Conservation (phyloP, 2,888 invertebrate species). For the Clanis bilineata region DNA sequence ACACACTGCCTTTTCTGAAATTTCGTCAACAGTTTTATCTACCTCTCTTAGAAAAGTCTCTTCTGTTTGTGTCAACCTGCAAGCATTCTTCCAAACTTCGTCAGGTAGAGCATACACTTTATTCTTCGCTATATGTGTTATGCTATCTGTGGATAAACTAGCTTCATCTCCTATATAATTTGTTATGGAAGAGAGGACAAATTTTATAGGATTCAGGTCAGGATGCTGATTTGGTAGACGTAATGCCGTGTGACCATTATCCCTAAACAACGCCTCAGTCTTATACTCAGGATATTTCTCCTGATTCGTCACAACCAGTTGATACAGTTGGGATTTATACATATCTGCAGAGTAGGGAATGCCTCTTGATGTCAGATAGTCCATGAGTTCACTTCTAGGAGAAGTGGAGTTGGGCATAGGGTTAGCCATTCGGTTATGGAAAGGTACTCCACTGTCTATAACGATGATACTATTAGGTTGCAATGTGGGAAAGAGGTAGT, state of each 20-base stretch:
- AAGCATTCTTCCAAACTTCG: slow-evolving; percentile 37
- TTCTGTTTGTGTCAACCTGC: slow-evolving; percentile 35
- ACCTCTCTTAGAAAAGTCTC: slow-evolving; percentile 39
- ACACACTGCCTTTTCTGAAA: slow-evolving; percentile 37
- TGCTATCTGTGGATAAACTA: slow-evolving; percentile 33
- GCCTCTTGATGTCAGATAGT: slow-evolving; percentile 37
- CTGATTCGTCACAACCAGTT: slow-evolving; percentile 37
- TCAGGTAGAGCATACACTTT: slow-evolving; percentile 31
- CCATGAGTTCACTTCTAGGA: slow-evolving; percentile 41
- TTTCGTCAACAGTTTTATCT: slow-evolving; percentile 40
- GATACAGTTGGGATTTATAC: slow-evolving; percentile 41
- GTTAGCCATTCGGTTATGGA: slow-evolving; percentile 38
- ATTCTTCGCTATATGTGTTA: slow-evolving; percentile 39
- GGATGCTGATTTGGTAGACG: slow-evolving; percentile 37
- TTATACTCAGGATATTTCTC: slow-evolving; percentile 40
- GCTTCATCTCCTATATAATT: slow-evolving; percentile 36
- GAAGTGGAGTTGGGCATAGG: slow-evolving; percentile 39
- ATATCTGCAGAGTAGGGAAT: slow-evolving; percentile 38
- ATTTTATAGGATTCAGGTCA: slow-evolving; percentile 38
- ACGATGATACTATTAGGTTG: slow-evolving; percentile 40
- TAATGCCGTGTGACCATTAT: slow-evolving; percentile 36
- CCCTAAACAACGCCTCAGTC: slow-evolving; percentile 34
- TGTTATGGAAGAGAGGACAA: slow-evolving; percentile 29
- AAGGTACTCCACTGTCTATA: slow-evolving; percentile 37
- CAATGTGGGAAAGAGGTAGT: slow-evolving; percentile 36